Percentiles rank a stretch among this genome's conserved stretches.
Conservation (phyloP, 2,888 invertebrate genomes). For the Philaethria dido region DNA sequence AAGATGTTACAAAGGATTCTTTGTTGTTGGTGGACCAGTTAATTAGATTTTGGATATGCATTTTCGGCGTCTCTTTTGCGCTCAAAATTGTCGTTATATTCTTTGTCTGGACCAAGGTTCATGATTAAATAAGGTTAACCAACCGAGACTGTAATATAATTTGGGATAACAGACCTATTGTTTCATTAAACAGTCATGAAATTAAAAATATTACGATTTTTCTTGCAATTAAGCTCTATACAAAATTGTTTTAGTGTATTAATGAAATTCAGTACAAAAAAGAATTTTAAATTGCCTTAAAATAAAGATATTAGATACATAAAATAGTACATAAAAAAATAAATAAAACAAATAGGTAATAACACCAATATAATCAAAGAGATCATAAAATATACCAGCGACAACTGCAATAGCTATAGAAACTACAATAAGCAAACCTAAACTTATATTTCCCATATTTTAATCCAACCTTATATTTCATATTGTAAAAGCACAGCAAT, state of each 20-base stretch:
- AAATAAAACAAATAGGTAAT: not conserved
- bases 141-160: not conserved
- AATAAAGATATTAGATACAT: not conserved
- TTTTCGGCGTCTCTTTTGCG: constrained; percentile 46
- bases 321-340: not conserved
- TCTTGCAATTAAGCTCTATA: not conserved
- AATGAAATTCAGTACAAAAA: not conserved
- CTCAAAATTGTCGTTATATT: constrained; percentile 25
- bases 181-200: not conserved
- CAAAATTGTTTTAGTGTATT: not conserved
- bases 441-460: not conserved
- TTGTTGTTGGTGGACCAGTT: constrained; percentile 70
- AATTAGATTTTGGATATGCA: constrained; percentile 57
- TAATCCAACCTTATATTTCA: not conserved
- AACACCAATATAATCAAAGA: not conserved
- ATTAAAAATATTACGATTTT: not conserved
- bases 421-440: too few relatives aligned
- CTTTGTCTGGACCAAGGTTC: constrained; percentile 25
- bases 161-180: not conserved
- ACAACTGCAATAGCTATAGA: not conserved
- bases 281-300: too few relatives aligned
- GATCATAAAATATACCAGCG: not conserved
- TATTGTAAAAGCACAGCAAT: not conserved
- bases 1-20: constrained; percentile 81
- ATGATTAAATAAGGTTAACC: constrained; percentile 12